Evolutionary conservation across 2,888 invertebrate species (phyloP).

Genomic region (Eupithecia subfuscata): DNA sequence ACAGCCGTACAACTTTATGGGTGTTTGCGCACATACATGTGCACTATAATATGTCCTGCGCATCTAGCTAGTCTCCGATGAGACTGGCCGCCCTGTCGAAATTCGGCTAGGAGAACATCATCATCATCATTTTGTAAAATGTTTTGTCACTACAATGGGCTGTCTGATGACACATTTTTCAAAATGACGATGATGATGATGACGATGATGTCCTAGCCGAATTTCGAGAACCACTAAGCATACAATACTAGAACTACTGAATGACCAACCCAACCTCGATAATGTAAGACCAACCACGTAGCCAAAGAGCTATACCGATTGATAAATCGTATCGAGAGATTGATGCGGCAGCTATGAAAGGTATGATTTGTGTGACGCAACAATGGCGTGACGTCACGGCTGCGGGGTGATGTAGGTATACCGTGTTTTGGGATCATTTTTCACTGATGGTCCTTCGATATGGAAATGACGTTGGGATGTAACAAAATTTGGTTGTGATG

Average conservation of each 20-base stretch:
- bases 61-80: too few relatives aligned
- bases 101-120: too few relatives aligned
- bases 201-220: too few relatives aligned
- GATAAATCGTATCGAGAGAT: slow-evolving; percentile 75
- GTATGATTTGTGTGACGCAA: slow-evolving; percentile 55
- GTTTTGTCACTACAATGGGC: too few relatives aligned
- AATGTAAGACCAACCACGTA: not conserved
- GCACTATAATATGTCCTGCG: too few relatives aligned
- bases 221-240: too few relatives aligned
- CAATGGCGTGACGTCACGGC: slow-evolving; percentile 69
- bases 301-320: slow-evolving; percentile 35
- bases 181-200: too few relatives aligned
- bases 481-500: not conserved
- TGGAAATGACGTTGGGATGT: slow-evolving; percentile 17
- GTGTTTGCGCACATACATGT: too few relatives aligned
- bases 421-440: slow-evolving; percentile 37
- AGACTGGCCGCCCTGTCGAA: too few relatives aligned
- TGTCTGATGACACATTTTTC: too few relatives aligned
- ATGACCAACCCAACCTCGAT: not conserved
- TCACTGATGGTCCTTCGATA: slow-evolving; percentile 29
- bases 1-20: too few relatives aligned
- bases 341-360: slow-evolving; percentile 67
- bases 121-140: too few relatives aligned
- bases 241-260: not conserved
- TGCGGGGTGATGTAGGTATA: slow-evolving; percentile 26